phyloP scores from a whole-genome alignment of 2,113 vertebrate species.

The Gasterosteus aculeatus region DNA sequence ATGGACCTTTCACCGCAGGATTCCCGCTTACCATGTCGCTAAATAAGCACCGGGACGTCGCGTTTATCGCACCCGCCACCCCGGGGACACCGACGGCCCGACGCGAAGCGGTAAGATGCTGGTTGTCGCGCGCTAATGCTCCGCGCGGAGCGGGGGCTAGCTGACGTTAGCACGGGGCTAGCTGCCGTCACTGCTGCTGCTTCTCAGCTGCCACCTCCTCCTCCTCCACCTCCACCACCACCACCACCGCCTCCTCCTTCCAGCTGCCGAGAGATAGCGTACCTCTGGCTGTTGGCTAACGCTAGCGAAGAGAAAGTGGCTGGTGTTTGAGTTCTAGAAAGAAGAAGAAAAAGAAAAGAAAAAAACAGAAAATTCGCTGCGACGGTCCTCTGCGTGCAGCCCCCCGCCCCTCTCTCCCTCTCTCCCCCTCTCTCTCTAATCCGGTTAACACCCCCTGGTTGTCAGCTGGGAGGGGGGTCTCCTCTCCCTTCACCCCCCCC shows the following conservation, averaged over 20 bases:
- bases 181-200: slow-evolving; percentile 20
- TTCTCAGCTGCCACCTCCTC: slow-evolving; percentile 59
- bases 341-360: neutral
- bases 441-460: slow-evolving; percentile 18
- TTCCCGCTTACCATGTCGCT: slow-evolving; percentile 67
- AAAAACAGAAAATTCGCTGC: slow-evolving; percentile 6
- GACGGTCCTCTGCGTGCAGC: slow-evolving; percentile 21
- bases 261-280: slow-evolving; percentile 56
- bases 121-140: slow-evolving; percentile 63
- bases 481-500: neutral
- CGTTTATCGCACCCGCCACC: slow-evolving; percentile 49
- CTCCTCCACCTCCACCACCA: slow-evolving; percentile 49
- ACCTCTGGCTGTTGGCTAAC: slow-evolving; percentile 53
- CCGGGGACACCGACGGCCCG: slow-evolving; percentile 73
- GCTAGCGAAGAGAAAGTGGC: slow-evolving; percentile 64
- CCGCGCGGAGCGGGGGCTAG: slow-evolving; percentile 68
- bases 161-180: slow-evolving; percentile 73
- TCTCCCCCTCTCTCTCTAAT: neutral
- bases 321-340: slow-evolving; percentile 55
- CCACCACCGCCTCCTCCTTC: slow-evolving; percentile 61
- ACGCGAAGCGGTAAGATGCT: slow-evolving; percentile 75
- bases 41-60: slow-evolving; percentile 53
- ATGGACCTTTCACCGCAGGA: slow-evolving; percentile 80
- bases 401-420: neutral
- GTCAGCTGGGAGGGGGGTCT: slow-evolving; percentile 47